Evolutionary conservation across 1,140 invertebrate genomes (phyloP), one percentile per base, ranked within the genome.

Genomic region (Polypedilum vanderplanki): DNA sequence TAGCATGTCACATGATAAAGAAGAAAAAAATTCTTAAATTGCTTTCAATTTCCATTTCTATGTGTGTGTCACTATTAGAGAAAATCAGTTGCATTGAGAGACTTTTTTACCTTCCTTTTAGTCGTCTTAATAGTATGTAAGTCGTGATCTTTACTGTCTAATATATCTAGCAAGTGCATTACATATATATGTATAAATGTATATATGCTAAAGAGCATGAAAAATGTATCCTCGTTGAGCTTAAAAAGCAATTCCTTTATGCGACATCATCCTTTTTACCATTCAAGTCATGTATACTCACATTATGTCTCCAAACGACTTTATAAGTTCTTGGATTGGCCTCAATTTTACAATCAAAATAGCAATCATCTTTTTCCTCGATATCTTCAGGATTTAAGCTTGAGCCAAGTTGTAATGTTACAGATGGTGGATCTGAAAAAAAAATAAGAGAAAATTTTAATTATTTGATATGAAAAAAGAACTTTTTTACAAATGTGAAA

Each of bases 271-370:
- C 24, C 24, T 33, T 33, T 33, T 33, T 33, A 33, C 24, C 24
- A 10, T 73, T 20, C 33, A 22, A 40, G 8, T 20, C 40, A 33
- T 41, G n/a, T 74, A 41, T 76, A 92, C 91, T 93, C 85, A 95
- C 94, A 82, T 96, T 94, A 83, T 96, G 94, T 80, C 92, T 92
- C 93, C 93, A 96, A 64, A 93, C 86, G 77, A 95, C 90, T 89
- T 94, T 94, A 81, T 94, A 93, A 78, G 92, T 90, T 70, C 85
- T 85, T 7, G 93, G 93, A 86, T 96, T 95, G 75, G 93, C 90
- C 79, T 90, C 87, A 76, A 95, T 90, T 80, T 91, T 90, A 83
- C 94, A 96, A 83, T 93, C 92, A 80, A 95, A 94, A 81, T 95
- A 95, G 74, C 95, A 93, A 84, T 95, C 93, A 80, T 94, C 91